Conservation (phyloP, 2,888 invertebrate genomes). For the Spisula subtruncata region DNA sequence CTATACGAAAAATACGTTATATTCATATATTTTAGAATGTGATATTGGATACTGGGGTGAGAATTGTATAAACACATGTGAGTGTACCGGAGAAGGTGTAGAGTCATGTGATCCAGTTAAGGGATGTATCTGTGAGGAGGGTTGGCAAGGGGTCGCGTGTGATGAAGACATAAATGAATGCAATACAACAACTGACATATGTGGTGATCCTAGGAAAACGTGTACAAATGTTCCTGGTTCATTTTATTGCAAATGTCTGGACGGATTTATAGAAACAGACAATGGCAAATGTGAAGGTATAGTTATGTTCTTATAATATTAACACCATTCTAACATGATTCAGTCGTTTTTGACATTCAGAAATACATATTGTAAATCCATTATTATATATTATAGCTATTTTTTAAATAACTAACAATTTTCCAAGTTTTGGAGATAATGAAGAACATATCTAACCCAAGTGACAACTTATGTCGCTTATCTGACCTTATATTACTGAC, state of each 20-base stretch:
- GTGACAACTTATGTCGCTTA: too few species aligned
- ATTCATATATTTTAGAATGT: slow-evolving; percentile 48
- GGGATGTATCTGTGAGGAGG: slow-evolving; percentile 63
- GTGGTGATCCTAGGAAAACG: slow-evolving; percentile 50
- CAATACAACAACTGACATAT: slow-evolving; percentile 11
- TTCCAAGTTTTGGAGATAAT: too few species aligned
- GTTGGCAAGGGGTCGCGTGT: slow-evolving; percentile 65
- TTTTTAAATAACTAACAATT: too few species aligned
- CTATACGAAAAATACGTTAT: too few species aligned
- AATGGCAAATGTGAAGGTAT: slow-evolving; percentile 60
- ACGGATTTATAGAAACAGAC: slow-evolving; percentile 48
- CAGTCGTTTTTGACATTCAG: too few species aligned
- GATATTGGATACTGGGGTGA: slow-evolving; percentile 55
- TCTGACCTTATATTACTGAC: too few species aligned
- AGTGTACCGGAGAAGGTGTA: slow-evolving; percentile 53
- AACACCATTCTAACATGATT: too few species aligned
- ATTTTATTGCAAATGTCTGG: slow-evolving; percentile 55
- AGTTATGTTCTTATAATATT: background rate
- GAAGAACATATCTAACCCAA: too few species aligned
- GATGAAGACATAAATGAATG: slow-evolving; percentile 66
- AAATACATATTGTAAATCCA: too few species aligned
- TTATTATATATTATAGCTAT: too few species aligned
- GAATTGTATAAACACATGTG: slow-evolving; percentile 54
- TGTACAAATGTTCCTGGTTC: slow-evolving; percentile 71
- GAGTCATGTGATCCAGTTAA: slow-evolving; percentile 56